Conservation (phyloP, 2,888 invertebrate genomes). For the Folsomia candida region DNA sequence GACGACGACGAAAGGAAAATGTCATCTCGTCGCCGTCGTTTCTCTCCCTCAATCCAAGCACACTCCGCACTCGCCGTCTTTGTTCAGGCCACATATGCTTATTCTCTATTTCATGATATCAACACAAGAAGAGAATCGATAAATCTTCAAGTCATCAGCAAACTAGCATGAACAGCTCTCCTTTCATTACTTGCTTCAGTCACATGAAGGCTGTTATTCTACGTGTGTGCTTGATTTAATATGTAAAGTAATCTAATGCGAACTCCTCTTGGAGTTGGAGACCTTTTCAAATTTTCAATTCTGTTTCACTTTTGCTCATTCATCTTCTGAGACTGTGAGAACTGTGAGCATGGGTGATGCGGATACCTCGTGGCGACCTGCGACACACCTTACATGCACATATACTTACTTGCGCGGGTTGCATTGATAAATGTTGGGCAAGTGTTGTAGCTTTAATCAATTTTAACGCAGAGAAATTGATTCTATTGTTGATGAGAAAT, state of each 20-base stretch:
- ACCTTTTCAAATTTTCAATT: background rate
- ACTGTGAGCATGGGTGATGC: background rate
- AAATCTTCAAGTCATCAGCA: constrained; percentile 2
- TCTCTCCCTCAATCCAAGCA: background rate
- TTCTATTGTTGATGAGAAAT: background rate
- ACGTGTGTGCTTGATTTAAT: background rate
- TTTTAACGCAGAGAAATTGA: too few relatives aligned
- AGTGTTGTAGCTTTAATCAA: too few relatives aligned
- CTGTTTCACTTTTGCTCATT: constrained; percentile 5
- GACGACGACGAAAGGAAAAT: background rate
- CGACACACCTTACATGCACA: background rate
- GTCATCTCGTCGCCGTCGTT: background rate
- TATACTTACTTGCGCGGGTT: background rate
- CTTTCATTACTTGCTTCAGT: background rate
- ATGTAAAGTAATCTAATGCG: constrained; percentile 1
- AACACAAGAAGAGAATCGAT: background rate
- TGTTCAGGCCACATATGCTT: background rate
- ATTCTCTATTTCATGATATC: background rate
- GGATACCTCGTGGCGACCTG: background rate
- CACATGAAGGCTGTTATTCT: background rate
- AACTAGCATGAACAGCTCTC: background rate
- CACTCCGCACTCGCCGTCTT: background rate
- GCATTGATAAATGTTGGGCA: too few relatives aligned
- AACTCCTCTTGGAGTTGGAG: background rate
- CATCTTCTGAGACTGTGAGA: background rate